These are phyloP conservation scores for Scrobipalpa atriplicella DNA, from an alignment of 2,888 invertebrate genomes.

Conservation along the genomic window DNA sequence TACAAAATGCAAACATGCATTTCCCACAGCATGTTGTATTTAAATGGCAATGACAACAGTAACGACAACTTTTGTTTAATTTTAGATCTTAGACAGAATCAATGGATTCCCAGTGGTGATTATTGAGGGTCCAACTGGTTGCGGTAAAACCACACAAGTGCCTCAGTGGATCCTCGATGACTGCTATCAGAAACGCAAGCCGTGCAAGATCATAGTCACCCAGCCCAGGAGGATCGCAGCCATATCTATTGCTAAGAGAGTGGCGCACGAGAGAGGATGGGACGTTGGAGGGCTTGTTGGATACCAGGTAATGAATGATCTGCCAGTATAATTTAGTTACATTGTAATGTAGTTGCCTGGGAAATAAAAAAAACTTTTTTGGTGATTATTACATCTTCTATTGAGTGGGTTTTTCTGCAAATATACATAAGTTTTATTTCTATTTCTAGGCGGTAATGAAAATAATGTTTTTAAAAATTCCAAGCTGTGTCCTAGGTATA, in stretches of 20 bases:
- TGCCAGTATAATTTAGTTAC: too few species aligned
- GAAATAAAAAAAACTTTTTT: neutral
- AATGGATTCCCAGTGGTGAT: slow-evolving; percentile 88
- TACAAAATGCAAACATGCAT: too few species aligned
- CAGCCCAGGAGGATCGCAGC: slow-evolving; percentile 98
- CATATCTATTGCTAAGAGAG: slow-evolving; percentile 92
- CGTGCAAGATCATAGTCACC: slow-evolving; percentile 95
- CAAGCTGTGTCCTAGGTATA: too few species aligned
- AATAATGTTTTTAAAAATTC: too few species aligned
- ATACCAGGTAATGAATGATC: slow-evolving; percentile 93
- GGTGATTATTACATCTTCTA: too few species aligned
- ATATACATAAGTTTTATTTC: too few species aligned
- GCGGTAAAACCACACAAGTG: slow-evolving; percentile 95
- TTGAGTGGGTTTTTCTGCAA: too few species aligned
- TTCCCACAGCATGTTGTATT: too few species aligned
- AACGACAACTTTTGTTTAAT: slow-evolving; percentile 22
- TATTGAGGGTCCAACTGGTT: slow-evolving; percentile 96
- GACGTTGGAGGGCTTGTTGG: slow-evolving; percentile 92
- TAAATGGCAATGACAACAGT: too few species aligned
- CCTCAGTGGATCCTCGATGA: slow-evolving; percentile 97
- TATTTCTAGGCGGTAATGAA: too few species aligned
- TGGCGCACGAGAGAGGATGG: slow-evolving; percentile 93
- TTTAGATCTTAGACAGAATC: slow-evolving; percentile 87
- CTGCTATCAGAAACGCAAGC: slow-evolving; percentile 82
- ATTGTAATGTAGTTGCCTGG: neutral